Conservation (phyloP, 1,140 invertebrate species). For the Melanaphis sacchari region DNA sequence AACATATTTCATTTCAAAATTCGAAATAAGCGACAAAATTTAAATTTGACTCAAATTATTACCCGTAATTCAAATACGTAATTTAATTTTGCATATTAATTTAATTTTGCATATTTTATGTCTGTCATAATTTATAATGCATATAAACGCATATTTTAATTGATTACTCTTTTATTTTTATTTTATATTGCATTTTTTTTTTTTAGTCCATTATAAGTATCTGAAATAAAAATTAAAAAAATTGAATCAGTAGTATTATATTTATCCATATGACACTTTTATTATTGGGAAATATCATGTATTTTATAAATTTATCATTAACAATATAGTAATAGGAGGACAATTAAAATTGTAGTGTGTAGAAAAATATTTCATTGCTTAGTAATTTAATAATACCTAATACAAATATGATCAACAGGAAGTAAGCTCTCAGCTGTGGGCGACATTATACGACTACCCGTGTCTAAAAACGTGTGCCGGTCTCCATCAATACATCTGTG, state of each 20-base stretch:
- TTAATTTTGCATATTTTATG: not conserved
- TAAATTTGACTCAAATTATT: not conserved
- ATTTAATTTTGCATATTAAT: not conserved
- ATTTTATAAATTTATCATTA: not conserved
- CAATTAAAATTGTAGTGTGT: too few relatives aligned
- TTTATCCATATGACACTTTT: not conserved
- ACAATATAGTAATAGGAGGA: not conserved
- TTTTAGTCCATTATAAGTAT: not conserved
- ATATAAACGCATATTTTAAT: not conserved
- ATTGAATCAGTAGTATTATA: too few relatives aligned
- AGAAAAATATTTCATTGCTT: not conserved
- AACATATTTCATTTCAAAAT: not conserved
- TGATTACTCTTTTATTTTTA: not conserved
- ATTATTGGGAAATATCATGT: not conserved
- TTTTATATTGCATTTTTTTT: not conserved
- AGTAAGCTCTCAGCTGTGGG: constrained; percentile 72
- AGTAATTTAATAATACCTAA: not conserved
- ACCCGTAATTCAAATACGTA: not conserved
- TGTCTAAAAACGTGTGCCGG: constrained; percentile 72
- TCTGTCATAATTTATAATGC: not conserved
- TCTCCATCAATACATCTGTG: constrained; percentile 70
- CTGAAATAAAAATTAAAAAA: too few relatives aligned
- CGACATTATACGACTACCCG: constrained; percentile 79
- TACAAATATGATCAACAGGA: constrained; percentile 65
- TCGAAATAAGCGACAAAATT: not conserved